A percentile compares a stretch with the other conserved stretches of the same genome.
These are phyloP conservation scores for Calcarius ornatus DNA, from an alignment of 2,113 vertebrate genomes.

Conservation along the genomic window DNA sequence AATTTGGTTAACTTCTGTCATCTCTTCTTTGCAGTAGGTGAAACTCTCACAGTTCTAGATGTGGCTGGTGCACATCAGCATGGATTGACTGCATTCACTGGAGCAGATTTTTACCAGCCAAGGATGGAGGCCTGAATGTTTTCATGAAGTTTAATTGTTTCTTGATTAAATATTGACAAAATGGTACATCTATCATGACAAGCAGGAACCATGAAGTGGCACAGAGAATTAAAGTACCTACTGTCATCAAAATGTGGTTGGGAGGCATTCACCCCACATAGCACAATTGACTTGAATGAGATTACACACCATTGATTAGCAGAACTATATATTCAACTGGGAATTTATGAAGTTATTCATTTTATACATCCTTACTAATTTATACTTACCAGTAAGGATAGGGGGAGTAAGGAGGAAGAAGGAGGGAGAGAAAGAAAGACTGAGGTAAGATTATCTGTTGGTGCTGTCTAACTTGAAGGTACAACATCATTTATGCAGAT, in stretches of 20 bases:
- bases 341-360: conserved; percentile 15
- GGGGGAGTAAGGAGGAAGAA: background rate
- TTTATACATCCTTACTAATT: conserved; percentile 16
- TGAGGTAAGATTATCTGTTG: background rate
- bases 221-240: conserved; percentile 68
- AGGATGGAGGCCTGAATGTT: conserved; percentile 32
- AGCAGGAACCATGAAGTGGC: conserved; percentile 59
- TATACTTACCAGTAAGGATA: background rate
- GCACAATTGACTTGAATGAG: conserved; percentile 54
- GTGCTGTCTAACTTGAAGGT: background rate
- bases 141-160: conserved; percentile 71
- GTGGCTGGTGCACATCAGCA: background rate
- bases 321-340: conserved; percentile 5
- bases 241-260: conserved; percentile 16
- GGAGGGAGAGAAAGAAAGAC: background rate
- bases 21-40: conserved; percentile 2
- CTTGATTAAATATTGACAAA: conserved; percentile 74
- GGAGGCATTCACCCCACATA: conserved; percentile 23
- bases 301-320: conserved; percentile 60
- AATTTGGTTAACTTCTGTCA: background rate
- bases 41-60: background rate
- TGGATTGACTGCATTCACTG: background rate
- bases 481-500: background rate
- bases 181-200: conserved; percentile 41
- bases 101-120: background rate